These are phyloP conservation scores for Tetrax tetrax DNA, from an alignment of 2,113 vertebrate species.

Conservation along the genomic window DNA sequence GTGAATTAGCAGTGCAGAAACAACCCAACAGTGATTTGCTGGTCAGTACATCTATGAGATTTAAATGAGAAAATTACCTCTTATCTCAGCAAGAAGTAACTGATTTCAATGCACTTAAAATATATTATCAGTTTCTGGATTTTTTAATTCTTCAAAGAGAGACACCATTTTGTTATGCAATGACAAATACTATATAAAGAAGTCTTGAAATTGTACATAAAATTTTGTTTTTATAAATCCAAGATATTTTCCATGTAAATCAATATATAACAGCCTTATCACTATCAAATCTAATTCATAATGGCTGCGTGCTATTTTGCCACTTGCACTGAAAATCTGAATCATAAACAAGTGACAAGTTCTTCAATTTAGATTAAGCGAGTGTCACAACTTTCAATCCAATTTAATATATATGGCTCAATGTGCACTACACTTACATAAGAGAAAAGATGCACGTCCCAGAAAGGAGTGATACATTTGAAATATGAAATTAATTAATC, in stretches of 20 bases:
- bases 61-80: constrained; percentile 71
- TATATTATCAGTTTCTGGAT: constrained; percentile 38
- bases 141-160: constrained; percentile 36
- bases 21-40: constrained; percentile 61
- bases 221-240: neutral
- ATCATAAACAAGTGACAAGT: neutral
- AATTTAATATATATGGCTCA: neutral
- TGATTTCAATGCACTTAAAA: constrained; percentile 63
- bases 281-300: neutral
- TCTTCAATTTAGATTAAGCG: neutral
- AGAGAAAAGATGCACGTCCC: neutral
- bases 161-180: constrained; percentile 42
- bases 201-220: constrained; percentile 45
- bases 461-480: neutral
- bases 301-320: neutral
- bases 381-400: neutral
- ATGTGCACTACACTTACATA: neutral
- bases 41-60: constrained; percentile 53
- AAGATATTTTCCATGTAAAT: neutral
- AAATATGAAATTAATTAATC: neutral
- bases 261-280: neutral
- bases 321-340: neutral
- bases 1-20: constrained; percentile 71
- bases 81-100: constrained; percentile 70
- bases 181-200: constrained; percentile 28